Percentiles rank a stretch among this genome's conserved stretches.
phyloP scores from a whole-genome alignment of 2,888 invertebrate genomes.

The Pantelozetes paolii region DNA sequence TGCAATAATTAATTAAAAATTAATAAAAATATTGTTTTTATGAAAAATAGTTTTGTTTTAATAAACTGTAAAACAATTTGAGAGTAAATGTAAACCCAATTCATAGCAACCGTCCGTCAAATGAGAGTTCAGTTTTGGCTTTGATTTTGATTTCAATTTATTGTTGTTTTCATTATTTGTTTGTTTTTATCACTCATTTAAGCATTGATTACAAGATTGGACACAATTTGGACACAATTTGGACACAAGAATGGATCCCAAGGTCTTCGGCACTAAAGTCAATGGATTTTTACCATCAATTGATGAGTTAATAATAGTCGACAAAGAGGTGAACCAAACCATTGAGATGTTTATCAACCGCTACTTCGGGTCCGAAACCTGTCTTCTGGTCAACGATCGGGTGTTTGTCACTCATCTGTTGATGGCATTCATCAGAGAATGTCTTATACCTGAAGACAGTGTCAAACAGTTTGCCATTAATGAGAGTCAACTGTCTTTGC shows the following conservation, averaged over 20 bases:
- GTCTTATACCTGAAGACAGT: not conserved
- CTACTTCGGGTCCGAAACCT: not conserved
- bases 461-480: not conserved
- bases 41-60: not conserved
- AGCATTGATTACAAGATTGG: not conserved
- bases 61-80: not conserved
- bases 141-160: not conserved
- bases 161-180: not conserved
- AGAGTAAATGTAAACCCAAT: not conserved
- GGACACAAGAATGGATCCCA: not conserved
- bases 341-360: not conserved
- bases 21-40: not conserved
- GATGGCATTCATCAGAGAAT: not conserved
- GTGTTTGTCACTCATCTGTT: not conserved
- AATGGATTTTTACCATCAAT: no score
- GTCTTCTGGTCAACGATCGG: not conserved
- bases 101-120: constrained; percentile 5
- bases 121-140: not conserved
- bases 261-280: no score
- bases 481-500: not conserved
- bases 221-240: not conserved
- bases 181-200: not conserved
- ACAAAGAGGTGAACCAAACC: not conserved
- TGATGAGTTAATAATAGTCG: no score
- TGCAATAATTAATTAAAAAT: not conserved